Conservation (phyloP, 1,140 invertebrate species). For the Physella acuta region DNA sequence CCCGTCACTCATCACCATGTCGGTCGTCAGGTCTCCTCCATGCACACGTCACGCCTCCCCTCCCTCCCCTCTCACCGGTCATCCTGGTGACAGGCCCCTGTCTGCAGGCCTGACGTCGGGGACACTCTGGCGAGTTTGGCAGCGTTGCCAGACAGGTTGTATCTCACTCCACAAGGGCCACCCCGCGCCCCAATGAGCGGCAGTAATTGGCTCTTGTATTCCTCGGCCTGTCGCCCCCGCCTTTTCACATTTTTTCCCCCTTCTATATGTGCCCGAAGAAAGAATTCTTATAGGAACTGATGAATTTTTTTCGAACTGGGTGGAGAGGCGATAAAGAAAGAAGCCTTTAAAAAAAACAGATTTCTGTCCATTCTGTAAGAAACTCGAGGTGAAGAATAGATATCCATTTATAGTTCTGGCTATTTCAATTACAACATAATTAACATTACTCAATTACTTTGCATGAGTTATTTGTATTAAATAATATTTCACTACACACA, state of each 20-base stretch:
- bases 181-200: neutral
- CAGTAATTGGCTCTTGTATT: constrained; percentile 13
- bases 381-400: too few species aligned
- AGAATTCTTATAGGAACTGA: neutral
- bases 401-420: too few species aligned
- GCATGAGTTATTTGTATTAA: too few species aligned
- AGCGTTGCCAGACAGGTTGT: constrained; percentile 5
- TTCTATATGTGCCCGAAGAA: neutral
- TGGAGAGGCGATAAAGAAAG: too few species aligned
- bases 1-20: neutral
- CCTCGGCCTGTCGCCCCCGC: neutral
- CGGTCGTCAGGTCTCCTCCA: neutral
- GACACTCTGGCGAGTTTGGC: constrained; percentile 6
- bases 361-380: too few species aligned
- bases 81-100: neutral
- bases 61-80: neutral
- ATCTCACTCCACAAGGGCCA: neutral
- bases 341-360: too few species aligned
- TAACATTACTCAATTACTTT: too few species aligned
- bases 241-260: neutral
- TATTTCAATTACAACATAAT: too few species aligned
- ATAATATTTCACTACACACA: too few species aligned
- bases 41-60: neutral
- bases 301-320: too few species aligned
- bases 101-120: neutral